Conservation (phyloP, 2,113 vertebrate species). For the Girardinichthys multiradiatus region DNA sequence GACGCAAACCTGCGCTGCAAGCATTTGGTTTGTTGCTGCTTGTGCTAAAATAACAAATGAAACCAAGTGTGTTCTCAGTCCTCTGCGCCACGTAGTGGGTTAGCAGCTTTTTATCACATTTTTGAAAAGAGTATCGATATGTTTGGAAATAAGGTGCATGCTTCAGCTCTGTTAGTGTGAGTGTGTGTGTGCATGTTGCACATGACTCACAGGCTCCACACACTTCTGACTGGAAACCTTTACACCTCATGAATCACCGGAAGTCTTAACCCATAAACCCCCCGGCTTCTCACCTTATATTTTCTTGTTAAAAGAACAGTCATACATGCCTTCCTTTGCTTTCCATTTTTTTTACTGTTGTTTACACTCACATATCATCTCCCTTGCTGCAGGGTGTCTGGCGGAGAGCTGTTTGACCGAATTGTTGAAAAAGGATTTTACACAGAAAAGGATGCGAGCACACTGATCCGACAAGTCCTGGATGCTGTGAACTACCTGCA, state of each 20-base stretch:
- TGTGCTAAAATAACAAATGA: background rate
- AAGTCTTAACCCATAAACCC: constrained; percentile 20
- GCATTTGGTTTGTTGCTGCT: background rate
- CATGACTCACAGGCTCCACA: constrained; percentile 42
- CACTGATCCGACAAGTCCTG: constrained; percentile 70
- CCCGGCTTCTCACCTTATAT: constrained; percentile 8
- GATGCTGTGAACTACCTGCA: constrained; percentile 73
- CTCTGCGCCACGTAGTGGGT: background rate
- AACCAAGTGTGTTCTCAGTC: background rate
- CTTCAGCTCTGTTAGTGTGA: background rate
- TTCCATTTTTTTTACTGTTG: background rate
- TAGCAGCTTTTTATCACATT: constrained; percentile 5
- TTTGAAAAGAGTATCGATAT: background rate
- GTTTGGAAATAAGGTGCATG: background rate
- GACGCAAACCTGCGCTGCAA: background rate
- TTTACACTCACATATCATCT: background rate
- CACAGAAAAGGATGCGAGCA: constrained; percentile 73
- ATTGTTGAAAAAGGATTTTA: constrained; percentile 76
- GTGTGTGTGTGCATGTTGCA: constrained; percentile 1
- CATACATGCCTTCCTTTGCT: background rate
- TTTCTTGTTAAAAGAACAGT: constrained; percentile 7
- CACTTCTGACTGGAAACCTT: constrained; percentile 33
- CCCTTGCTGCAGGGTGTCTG: constrained; percentile 57
- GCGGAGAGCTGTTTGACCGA: constrained; percentile 69
- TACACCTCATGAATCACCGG: constrained; percentile 52